phyloP scores from a whole-genome alignment of 2,797 vertebrate species.

The Smutsia gigantea region DNA sequence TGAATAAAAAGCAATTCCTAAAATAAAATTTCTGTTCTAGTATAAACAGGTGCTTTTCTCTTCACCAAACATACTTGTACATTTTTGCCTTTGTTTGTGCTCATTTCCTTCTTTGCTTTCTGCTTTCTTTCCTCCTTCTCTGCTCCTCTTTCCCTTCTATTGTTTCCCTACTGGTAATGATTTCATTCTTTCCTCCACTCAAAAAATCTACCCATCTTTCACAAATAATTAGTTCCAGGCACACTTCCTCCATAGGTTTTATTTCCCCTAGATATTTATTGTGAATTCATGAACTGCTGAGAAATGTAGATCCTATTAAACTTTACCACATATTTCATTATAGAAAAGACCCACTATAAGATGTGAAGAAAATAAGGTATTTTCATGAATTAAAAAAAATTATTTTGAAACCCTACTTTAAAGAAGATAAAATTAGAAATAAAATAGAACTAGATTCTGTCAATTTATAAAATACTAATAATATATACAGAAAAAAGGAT shows the following conservation, averaged over 20 bases:
- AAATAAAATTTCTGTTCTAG: neutral
- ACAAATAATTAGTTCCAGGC: neutral
- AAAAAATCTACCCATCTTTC: neutral
- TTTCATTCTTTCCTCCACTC: neutral
- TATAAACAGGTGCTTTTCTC: neutral
- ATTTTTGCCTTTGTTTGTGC: neutral
- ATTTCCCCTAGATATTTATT: neutral
- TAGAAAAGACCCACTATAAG: neutral
- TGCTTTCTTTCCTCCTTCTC: neutral
- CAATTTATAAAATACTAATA: neutral
- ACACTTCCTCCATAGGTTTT: neutral
- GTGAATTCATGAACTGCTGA: neutral
- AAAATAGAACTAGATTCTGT: neutral
- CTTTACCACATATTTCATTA: neutral
- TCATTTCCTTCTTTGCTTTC: neutral
- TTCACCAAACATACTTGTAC: neutral
- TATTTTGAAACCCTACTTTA: neutral
- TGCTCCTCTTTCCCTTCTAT: neutral
- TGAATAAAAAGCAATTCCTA: neutral
- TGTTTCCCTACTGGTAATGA: neutral
- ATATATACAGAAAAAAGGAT: neutral
- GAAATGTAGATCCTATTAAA: neutral
- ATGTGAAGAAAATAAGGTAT: neutral
- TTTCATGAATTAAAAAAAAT: neutral
- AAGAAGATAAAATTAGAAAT: constrained; percentile 20